These are phyloP conservation scores for Danio albolineatus DNA, from an alignment of 2,797 vertebrate genomes.

Conservation along the genomic window DNA sequence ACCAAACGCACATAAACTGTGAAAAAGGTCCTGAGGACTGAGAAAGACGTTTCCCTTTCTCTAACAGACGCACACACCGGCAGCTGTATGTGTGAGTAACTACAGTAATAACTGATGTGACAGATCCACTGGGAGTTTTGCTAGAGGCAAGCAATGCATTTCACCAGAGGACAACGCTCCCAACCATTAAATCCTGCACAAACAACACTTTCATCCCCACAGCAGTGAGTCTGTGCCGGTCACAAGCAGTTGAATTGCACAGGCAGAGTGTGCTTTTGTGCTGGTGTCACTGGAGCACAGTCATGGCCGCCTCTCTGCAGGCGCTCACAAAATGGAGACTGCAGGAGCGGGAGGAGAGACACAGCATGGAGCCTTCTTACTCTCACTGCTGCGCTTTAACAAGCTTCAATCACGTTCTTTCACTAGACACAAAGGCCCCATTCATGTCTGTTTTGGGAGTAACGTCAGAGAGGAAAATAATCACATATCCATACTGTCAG, in stretches of 20 bases:
- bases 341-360: constrained; percentile 23
- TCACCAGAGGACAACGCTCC: constrained; percentile 1
- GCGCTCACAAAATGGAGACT: constrained; percentile 58
- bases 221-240: background rate
- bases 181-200: background rate
- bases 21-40: constrained; percentile 5
- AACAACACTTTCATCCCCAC: background rate
- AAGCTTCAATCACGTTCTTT: constrained; percentile 28
- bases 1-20: constrained; percentile 9
- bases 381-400: constrained; percentile 28
- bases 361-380: constrained; percentile 12
- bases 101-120: constrained; percentile 45
- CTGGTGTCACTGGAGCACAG: constrained; percentile 22
- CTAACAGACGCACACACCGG: constrained; percentile 3
- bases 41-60: constrained; percentile 15
- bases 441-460: constrained; percentile 11
- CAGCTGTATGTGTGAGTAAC: constrained; percentile 38
- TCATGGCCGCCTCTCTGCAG: constrained; percentile 29
- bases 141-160: constrained; percentile 13
- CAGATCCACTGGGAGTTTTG: constrained; percentile 34
- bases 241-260: constrained; percentile 20
- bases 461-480: constrained; percentile 11
- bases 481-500: constrained; percentile 15
- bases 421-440: background rate
- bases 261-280: constrained; percentile 19